phyloP scores from a whole-genome alignment of 1,140 invertebrate genomes.

The Hycleus cichorii region DNA sequence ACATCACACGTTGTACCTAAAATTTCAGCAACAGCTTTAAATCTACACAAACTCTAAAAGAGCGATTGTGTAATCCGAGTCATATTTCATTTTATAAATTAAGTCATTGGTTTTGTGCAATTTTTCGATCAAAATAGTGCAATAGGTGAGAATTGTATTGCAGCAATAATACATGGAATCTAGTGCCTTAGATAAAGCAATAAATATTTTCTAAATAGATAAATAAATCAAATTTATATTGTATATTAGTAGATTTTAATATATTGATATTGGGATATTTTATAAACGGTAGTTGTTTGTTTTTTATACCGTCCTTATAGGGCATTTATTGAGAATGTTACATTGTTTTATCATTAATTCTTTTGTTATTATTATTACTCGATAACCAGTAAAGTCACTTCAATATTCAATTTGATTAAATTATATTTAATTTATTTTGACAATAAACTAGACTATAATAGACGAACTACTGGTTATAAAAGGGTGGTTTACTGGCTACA shows the following conservation, averaged over 20 bases:
- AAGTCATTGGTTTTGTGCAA: too few species aligned
- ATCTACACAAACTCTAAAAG: too few species aligned
- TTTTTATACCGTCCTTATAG: slow-evolving; percentile 12
- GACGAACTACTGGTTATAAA: too few species aligned
- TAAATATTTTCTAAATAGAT: slow-evolving; percentile 17
- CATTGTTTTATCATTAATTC: slow-evolving; percentile 9
- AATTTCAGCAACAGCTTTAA: too few species aligned
- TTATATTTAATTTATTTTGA: background rate
- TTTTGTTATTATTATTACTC: slow-evolving; percentile 3
- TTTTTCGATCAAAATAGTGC: too few species aligned
- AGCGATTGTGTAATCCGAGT: too few species aligned
- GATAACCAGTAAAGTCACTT: slow-evolving; percentile 6
- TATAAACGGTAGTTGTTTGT: slow-evolving; percentile 15
- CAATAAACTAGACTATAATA: too few species aligned
- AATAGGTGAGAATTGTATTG: background rate
- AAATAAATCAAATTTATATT: background rate
- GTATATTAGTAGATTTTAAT: slow-evolving; percentile 4
- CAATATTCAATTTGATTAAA: slow-evolving; percentile 1
- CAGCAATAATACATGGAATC: slow-evolving; percentile 4
- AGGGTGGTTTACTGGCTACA: too few species aligned
- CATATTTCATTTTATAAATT: too few species aligned
- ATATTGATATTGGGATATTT: slow-evolving; percentile 15
- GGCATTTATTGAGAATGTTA: slow-evolving; percentile 12
- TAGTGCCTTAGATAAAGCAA: slow-evolving; percentile 18
- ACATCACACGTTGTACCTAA: too few species aligned